phyloP scores from a whole-genome alignment of 2,113 vertebrate species.

The Carassius carassius region DNA sequence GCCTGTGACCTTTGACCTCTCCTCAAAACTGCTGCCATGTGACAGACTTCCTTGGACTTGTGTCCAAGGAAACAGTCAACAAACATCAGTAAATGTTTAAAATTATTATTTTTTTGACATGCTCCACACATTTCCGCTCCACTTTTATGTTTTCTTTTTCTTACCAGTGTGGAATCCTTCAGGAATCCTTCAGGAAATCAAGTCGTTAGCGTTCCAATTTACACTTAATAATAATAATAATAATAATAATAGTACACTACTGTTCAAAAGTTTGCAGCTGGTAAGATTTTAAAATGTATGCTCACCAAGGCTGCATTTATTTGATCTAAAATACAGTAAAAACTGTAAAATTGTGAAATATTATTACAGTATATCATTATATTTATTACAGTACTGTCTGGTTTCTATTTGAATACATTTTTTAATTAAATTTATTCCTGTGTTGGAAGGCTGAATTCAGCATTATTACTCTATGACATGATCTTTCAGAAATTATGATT shows the following conservation, averaged over 20 bases:
- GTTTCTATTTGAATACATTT: neutral
- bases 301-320: neutral
- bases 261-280: too few species aligned
- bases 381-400: neutral
- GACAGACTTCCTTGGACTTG: conserved; percentile 46
- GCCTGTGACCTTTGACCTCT: conserved; percentile 48
- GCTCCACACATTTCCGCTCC: neutral
- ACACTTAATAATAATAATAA: too few species aligned
- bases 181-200: too few species aligned
- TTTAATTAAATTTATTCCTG: neutral
- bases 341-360: neutral
- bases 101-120: conserved; percentile 30
- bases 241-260: too few species aligned
- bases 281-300: neutral
- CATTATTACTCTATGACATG: neutral
- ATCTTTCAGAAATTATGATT: neutral
- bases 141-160: neutral
- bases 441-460: neutral
- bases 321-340: neutral
- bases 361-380: neutral
- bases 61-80: conserved; percentile 67
- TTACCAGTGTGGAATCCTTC: neutral
- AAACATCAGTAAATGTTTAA: conserved; percentile 71
- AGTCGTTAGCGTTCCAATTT: too few species aligned
- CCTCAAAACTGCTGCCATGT: conserved; percentile 59